A percentile compares a stretch with the other conserved stretches of the same genome.
These are phyloP conservation scores for Hybognathus amarus DNA, from an alignment of 2,797 vertebrate genomes.

Conservation along the genomic window DNA sequence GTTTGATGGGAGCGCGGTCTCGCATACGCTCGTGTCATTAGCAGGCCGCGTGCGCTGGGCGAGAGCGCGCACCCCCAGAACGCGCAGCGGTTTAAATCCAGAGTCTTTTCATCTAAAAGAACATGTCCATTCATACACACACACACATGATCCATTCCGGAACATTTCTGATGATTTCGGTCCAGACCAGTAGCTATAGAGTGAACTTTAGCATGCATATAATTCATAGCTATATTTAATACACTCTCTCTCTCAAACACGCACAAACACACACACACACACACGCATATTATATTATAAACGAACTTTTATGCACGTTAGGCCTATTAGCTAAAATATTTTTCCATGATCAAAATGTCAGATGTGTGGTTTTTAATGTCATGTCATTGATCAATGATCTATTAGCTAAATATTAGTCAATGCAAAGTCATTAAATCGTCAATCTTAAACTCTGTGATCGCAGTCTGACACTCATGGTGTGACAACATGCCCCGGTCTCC, in stretches of 20 bases:
- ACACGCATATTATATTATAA: too few species aligned
- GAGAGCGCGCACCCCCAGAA: constrained; percentile 19
- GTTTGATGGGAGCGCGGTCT: constrained; percentile 31
- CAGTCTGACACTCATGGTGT: not conserved
- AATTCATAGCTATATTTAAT: too few species aligned
- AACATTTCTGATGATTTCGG: not conserved
- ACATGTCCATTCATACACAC: not conserved
- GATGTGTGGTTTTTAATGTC: not conserved
- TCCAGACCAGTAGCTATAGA: too few species aligned
- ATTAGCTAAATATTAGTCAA: not conserved
- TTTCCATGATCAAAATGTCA: not conserved
- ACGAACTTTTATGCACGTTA: not conserved
- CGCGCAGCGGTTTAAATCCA: not conserved
- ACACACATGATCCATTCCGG: not conserved
- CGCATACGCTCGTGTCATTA: constrained; percentile 32
- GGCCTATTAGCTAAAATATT: not conserved
- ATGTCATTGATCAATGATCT: too few species aligned
- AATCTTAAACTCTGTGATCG: not conserved
- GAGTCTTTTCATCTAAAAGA: not conserved
- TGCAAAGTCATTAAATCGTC: not conserved
- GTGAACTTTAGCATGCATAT: too few species aligned
- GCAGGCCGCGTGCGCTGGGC: not conserved
- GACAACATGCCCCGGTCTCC: not conserved
- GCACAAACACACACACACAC: too few species aligned
- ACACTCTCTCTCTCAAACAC: too few species aligned